Percentiles rank a stretch among this genome's conserved stretches.
These are phyloP conservation scores for Phanerotoma sp. DNA, from an alignment of 2,888 invertebrate genomes.

Conservation along the genomic window DNA sequence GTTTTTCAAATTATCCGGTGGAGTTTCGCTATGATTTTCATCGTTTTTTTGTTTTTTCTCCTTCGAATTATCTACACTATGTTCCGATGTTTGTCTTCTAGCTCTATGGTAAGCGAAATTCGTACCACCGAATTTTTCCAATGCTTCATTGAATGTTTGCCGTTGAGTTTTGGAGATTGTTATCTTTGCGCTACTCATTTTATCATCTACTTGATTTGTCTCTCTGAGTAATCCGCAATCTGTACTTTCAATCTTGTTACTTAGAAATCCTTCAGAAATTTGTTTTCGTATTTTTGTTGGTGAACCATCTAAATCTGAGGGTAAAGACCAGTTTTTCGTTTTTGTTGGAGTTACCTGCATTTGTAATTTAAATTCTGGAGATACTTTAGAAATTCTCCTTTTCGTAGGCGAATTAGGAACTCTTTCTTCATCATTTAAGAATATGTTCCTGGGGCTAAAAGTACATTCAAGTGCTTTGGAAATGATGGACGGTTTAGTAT, in stretches of 20 bases:
- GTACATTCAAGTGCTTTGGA: conserved; percentile 21
- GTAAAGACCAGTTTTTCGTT: conserved; percentile 29
- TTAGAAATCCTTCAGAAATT: conserved; percentile 21
- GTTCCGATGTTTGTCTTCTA: conserved; percentile 47
- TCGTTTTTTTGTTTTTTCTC: conserved; percentile 32
- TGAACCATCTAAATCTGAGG: conserved; percentile 30
- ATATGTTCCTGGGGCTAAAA: conserved; percentile 22
- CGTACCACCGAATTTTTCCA: conserved; percentile 27
- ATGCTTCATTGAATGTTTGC: conserved; percentile 25
- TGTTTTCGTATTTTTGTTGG: conserved; percentile 37
- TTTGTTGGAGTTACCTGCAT: conserved; percentile 23
- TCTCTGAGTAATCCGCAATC: neutral
- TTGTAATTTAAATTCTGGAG: conserved; percentile 30
- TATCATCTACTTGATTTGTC: conserved; percentile 5
- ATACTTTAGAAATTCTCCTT: conserved; percentile 38
- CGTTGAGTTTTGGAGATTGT: conserved; percentile 20
- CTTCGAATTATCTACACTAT: conserved; percentile 41
- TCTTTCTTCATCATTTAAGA: conserved; percentile 41
- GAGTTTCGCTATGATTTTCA: conserved; percentile 40
- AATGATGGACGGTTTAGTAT: conserved; percentile 18
- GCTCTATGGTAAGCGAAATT: conserved; percentile 16
- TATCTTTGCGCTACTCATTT: conserved; percentile 3
- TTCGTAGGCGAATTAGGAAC: conserved; percentile 48
- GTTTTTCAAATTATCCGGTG: conserved; percentile 47
- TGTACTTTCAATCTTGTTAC: conserved; percentile 4